phyloP scores from a whole-genome alignment of 1,140 invertebrate genomes.

The Cydia strobilella region DNA sequence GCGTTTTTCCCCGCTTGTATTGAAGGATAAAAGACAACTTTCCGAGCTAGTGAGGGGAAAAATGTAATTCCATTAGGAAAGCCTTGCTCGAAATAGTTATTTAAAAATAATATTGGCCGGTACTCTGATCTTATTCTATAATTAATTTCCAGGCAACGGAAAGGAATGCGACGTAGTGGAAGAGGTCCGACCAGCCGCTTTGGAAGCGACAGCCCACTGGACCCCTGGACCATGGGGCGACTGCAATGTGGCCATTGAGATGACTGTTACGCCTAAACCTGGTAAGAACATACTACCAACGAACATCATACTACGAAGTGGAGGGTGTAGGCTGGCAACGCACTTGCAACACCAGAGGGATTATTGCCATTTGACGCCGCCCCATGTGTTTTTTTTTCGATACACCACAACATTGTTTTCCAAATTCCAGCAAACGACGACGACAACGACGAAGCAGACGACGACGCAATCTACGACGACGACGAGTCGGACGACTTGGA shows the following conservation, averaged over 20 bases:
- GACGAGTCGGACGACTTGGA: conserved; percentile 49
- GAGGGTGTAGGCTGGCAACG: too few species aligned
- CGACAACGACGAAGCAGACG: conserved; percentile 60
- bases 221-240: conserved; percentile 70
- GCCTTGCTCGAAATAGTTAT: too few species aligned
- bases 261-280: conserved; percentile 48
- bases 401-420: not conserved
- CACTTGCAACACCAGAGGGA: too few species aligned
- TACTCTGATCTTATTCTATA: not conserved
- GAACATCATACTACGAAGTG: too few species aligned
- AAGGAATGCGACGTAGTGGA: conserved; percentile 72
- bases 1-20: too few species aligned
- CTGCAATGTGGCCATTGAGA: conserved; percentile 65
- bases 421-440: conserved; percentile 42
- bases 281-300: conserved; percentile 42
- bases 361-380: too few species aligned
- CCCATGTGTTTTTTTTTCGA: too few species aligned
- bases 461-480: conserved; percentile 62
- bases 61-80: too few species aligned
- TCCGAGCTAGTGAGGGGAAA: too few species aligned
- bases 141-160: conserved; percentile 58
- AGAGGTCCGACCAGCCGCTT: conserved; percentile 60
- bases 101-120: too few species aligned
- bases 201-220: conserved; percentile 73
- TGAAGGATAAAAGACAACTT: too few species aligned